Evolutionary conservation across 2,113 vertebrate species (phyloP), one percentile per base, ranked within the genome.

Genomic region (Macrotus californicus): DNA sequence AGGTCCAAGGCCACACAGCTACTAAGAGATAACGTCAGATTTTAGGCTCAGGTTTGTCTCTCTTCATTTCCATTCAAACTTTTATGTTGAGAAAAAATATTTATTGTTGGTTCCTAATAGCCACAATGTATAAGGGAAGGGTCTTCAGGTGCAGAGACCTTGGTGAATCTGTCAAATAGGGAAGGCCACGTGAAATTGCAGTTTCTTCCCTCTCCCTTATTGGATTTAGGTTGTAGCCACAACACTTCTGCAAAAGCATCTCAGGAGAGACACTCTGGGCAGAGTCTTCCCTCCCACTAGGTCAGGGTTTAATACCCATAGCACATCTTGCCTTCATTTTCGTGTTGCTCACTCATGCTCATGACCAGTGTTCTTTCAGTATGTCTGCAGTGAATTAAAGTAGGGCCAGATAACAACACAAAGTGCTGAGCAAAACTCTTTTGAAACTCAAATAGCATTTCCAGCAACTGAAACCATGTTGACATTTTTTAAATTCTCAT

Each of bases 401-500:
- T 84, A 89, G 91, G 79, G 52, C 82, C 50, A 93, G 84, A 91
- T 26, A 90, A 36, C 52, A 87, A 16, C 26, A 77, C 6, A 16
- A 87, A 87, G 52, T 21, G 64, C 89, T 89, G 31, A 92, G 36
- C 7, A 79, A 95, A 95, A 77, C 39, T 64, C 67, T 81, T 67
- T 84, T 82, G 85, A 92, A 93, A 94, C 59, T 89, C 86, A 82
- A 88, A 92, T 73, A 77, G n/a, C 11, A 36, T 52, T 86, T 86
- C 91, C 61, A 66, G 91, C 86, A 97, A 89, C 73, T 93, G 94
- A 95, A 96, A 87, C 61, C 79, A 87, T 1, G 8, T 72, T 95
- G 73, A 85, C 21, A 41, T 95, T 94, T 93, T 69, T 29, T 0
- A 31, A 52, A 80, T 76, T 96, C 61, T 83, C 73, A 89, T 91